These are phyloP conservation scores for Cygnus olor DNA, from an alignment of 2,797 vertebrate genomes.

Conservation along the genomic window DNA sequence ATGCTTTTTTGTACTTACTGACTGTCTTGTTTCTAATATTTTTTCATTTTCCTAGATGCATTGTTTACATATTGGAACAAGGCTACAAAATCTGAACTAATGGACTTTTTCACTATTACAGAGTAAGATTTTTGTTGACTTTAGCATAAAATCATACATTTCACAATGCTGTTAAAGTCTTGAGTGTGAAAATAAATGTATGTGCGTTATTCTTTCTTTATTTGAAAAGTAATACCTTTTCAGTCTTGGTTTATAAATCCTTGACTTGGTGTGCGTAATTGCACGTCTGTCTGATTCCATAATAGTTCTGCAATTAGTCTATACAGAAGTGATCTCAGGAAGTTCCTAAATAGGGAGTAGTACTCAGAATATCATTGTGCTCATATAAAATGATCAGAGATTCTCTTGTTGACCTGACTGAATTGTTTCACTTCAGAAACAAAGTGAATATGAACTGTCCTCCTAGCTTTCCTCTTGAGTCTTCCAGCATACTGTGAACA, in stretches of 20 bases:
- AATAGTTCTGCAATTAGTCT: neutral
- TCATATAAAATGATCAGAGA: neutral
- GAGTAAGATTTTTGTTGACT: slow-evolving; percentile 85
- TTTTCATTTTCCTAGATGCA: slow-evolving; percentile 83
- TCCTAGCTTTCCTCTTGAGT: neutral
- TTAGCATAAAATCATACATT: neutral
- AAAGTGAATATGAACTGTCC: neutral
- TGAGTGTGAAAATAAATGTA: neutral
- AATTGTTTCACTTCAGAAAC: neutral
- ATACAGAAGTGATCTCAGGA: neutral
- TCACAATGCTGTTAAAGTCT: neutral
- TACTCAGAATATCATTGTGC: neutral
- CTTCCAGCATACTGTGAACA: neutral
- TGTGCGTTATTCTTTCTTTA: neutral
- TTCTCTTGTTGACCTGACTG: neutral
- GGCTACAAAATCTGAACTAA: slow-evolving; percentile 90
- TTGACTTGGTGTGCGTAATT: neutral
- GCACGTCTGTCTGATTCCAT: neutral
- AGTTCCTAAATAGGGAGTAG: neutral
- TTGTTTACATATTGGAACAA: slow-evolving; percentile 98
- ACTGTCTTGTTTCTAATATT: neutral
- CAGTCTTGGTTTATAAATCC: neutral
- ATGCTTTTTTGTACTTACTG: neutral
- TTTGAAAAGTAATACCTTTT: neutral
- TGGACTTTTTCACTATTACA: slow-evolving; percentile 96